Conservation (phyloP, 1,140 invertebrate genomes). For the Pogonus chalceus region DNA sequence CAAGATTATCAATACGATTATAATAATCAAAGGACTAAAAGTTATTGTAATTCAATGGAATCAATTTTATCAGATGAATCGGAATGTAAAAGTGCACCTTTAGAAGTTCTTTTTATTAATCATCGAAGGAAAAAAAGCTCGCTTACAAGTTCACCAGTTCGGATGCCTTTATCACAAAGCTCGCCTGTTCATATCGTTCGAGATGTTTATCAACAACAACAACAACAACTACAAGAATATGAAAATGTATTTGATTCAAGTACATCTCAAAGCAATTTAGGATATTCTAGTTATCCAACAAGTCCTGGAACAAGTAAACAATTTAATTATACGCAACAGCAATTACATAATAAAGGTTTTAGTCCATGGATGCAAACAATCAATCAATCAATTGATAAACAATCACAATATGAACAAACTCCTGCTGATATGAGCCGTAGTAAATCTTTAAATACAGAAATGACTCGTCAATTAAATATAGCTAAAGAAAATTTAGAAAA, state of each 20-base stretch:
- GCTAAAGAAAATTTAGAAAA: background rate
- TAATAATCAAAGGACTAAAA: constrained; percentile 38
- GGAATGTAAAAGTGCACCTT: constrained; percentile 60
- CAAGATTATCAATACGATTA: constrained; percentile 48
- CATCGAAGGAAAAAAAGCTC: constrained; percentile 9
- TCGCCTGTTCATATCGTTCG: background rate
- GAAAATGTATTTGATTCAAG: too few species aligned
- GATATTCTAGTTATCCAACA: background rate
- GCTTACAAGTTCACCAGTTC: background rate
- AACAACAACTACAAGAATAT: background rate
- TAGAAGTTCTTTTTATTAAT: constrained; percentile 53
- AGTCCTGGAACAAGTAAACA: background rate
- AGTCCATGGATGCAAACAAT: background rate
- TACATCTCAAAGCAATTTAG: background rate
- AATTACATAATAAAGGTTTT: background rate
- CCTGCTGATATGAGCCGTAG: background rate
- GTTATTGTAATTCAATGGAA: constrained; percentile 63
- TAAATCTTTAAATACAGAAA: background rate
- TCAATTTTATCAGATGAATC: constrained; percentile 71
- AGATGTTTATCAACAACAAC: background rate
- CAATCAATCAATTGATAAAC: background rate
- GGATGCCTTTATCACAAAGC: background rate
- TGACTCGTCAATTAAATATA: background rate
- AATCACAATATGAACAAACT: too few species aligned
- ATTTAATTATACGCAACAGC: background rate